phyloP scores from a whole-genome alignment of 2,113 vertebrate genomes.

The Stigmatopora argus region DNA sequence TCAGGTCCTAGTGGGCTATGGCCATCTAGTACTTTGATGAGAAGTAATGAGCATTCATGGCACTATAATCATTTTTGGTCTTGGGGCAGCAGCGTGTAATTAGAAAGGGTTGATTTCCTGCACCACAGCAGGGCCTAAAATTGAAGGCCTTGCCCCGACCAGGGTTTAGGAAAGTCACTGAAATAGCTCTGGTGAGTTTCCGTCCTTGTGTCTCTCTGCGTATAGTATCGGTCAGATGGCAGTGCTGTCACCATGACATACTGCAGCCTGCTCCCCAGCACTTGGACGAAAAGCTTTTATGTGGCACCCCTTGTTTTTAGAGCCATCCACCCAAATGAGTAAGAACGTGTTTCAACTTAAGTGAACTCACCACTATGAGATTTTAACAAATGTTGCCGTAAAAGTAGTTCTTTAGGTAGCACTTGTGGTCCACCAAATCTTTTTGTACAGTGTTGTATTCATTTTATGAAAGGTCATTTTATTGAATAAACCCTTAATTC shows the following conservation, averaged over 20 bases:
- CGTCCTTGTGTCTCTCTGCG: constrained; percentile 48
- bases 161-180: constrained; percentile 57
- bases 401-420: not conserved
- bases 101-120: constrained; percentile 69
- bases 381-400: constrained; percentile 9
- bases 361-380: constrained; percentile 12
- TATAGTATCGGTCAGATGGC: constrained; percentile 58
- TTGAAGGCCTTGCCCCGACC: constrained; percentile 64
- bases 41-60: constrained; percentile 48
- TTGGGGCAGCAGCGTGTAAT: constrained; percentile 63
- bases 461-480: too few relatives aligned
- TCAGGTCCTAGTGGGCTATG: constrained; percentile 51
- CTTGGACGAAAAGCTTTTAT: constrained; percentile 54
- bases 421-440: not conserved
- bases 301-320: constrained; percentile 61
- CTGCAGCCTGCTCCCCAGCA: constrained; percentile 46
- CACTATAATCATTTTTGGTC: constrained; percentile 73
- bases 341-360: constrained; percentile 33
- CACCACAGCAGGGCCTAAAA: constrained; percentile 68
- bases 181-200: constrained; percentile 62
- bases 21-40: constrained; percentile 60
- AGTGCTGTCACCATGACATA: constrained; percentile 41
- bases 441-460: not conserved
- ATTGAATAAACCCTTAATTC: too few relatives aligned
- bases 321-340: constrained; percentile 59